Base-by-base conservation (phyloP, 2,888 invertebrate genomes). In the Corbicula japonica region DNA sequence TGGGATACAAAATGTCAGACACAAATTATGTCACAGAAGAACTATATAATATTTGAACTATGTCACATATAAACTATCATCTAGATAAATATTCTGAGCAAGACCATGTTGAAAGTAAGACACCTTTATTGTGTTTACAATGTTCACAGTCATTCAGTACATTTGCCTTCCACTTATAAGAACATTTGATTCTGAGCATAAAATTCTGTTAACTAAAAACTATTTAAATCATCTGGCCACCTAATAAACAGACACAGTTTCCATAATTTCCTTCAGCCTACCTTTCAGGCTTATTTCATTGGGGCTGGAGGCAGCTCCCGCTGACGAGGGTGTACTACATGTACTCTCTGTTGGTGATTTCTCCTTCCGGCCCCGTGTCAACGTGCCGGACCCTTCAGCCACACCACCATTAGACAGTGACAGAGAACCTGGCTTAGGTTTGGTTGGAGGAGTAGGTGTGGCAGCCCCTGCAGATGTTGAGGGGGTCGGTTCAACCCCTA, bases 231-330 rank as follows among this genome's bases (percentile, higher is more conserved):
- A 12, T 15, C 41, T 12, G 41, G 41, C 41, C 41, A 41, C 21
- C 15, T 21, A n/a, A 52, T 21, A n/a, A 12, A n/a, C 52, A 52
- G 10, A 23, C 23, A 10, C 10, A 15, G 10, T n/a, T 21, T 10
- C n/a, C 52, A 52, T n/a, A 15, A 52, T 10, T 52, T 12, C 52
- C 10, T 15, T 8, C 26, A 21, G 26, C 44, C 5, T 30, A 88
- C 89, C 89, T 87, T 83, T 87, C 18, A 89, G 70, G 65, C 77
- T 87, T 18, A 83, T 73, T 52, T 88, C 84, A 58, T 70, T 77
- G 35, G n/a, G n/a, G n/a, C 46, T 72, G 52, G 38, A 23, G 12
- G 30, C 23, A 35, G 69, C 44, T 15, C 82, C 50, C 50, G 75
- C 71, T 10, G 79, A 66, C 35, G 82, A 71, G 0, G 77, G 44